Conservation (phyloP, 2,113 vertebrate genomes). For the Periophthalmus modestus region DNA sequence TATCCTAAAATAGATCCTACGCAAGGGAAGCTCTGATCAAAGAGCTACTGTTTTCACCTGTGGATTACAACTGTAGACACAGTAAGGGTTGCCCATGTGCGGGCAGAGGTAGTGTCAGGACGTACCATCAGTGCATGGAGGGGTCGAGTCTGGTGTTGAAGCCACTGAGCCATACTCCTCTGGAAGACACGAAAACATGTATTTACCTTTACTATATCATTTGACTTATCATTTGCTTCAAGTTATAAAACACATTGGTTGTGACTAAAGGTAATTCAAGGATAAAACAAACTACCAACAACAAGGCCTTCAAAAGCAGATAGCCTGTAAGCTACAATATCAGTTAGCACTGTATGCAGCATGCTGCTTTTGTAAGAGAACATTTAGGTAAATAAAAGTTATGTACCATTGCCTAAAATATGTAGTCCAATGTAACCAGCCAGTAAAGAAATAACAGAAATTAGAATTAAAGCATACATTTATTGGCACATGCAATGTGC, state of each 20-base stretch:
- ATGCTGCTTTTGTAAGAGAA: slow-evolving; percentile 1
- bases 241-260: background rate
- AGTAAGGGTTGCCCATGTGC: background rate
- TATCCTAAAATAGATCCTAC: slow-evolving; percentile 31
- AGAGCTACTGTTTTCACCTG: slow-evolving; percentile 9
- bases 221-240: slow-evolving; percentile 8
- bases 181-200: slow-evolving; percentile 58
- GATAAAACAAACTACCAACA: background rate
- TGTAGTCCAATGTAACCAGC: background rate
- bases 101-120: background rate
- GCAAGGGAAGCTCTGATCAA: slow-evolving; percentile 15
- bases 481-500: background rate
- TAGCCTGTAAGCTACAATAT: slow-evolving; percentile 41
- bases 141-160: slow-evolving; percentile 81
- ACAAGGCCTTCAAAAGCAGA: slow-evolving; percentile 42
- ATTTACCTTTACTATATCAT: background rate
- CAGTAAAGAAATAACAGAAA: background rate
- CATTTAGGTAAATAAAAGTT: background rate
- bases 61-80: slow-evolving; percentile 9
- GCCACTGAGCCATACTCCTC: slow-evolving; percentile 82
- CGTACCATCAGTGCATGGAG: slow-evolving; percentile 80
- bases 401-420: background rate
- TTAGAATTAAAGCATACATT: background rate
- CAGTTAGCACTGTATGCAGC: slow-evolving; percentile 22
- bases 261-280: background rate